Conservation (phyloP, 1,140 invertebrate species). For the Scaptomyza pallida region DNA sequence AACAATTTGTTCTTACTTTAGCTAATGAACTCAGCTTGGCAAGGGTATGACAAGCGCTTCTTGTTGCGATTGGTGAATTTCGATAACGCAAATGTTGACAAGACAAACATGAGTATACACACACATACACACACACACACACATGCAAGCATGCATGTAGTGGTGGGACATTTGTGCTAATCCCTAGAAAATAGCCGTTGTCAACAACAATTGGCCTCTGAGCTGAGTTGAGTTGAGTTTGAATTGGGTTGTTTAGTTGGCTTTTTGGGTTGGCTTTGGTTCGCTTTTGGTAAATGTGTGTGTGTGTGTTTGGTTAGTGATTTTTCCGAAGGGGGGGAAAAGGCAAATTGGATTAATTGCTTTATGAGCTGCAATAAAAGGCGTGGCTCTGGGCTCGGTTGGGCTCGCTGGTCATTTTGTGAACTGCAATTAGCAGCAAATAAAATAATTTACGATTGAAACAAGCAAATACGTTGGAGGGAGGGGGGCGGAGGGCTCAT, state of each 20-base stretch:
- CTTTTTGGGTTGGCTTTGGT: slow-evolving; percentile 32
- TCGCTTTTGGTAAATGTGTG: slow-evolving; percentile 27
- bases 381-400: slow-evolving; percentile 15
- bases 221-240: no score
- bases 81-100: slow-evolving; percentile 58
- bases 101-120: slow-evolving; percentile 8
- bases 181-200: slow-evolving; percentile 58
- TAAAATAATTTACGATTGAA: slow-evolving; percentile 82
- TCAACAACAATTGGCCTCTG: slow-evolving; percentile 60
- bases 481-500: no score
- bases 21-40: background rate
- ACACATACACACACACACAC: slow-evolving; percentile 11
- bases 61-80: slow-evolving; percentile 56
- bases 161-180: slow-evolving; percentile 48
- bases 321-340: background rate
- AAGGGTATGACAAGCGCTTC: background rate
- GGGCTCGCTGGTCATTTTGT: slow-evolving; percentile 54
- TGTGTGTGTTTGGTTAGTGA: slow-evolving; percentile 23
- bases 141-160: background rate
- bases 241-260: slow-evolving; percentile 40
- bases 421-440: slow-evolving; percentile 82
- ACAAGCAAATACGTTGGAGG: slow-evolving; percentile 32
- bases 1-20: no score
- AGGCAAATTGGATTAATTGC: slow-evolving; percentile 61
- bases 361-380: slow-evolving; percentile 80